Percentiles rank a stretch among this genome's conserved stretches.
Evolutionary conservation across 2,113 vertebrate genomes (phyloP).

Genomic region (Chaetodon auriga): DNA sequence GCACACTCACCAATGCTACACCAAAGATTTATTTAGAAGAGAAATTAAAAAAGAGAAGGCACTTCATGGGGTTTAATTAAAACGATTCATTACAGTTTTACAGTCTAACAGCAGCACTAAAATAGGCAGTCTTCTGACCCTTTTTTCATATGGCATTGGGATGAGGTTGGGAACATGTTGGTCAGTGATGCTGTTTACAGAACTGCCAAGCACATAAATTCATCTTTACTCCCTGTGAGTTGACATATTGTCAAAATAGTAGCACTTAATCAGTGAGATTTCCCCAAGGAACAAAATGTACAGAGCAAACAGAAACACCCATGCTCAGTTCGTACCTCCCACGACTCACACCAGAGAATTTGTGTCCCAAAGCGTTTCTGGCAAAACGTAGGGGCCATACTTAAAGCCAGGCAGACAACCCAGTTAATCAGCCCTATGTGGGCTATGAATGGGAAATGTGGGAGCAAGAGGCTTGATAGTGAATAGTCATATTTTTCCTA

Average conservation of each 20-base stretch:
- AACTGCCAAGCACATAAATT: conserved; percentile 74
- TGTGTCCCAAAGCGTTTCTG: conserved; percentile 67
- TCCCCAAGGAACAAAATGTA: conserved; percentile 77
- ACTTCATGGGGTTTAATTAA: conserved; percentile 51
- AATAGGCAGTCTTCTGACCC: conserved; percentile 52
- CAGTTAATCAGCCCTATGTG: conserved; percentile 29
- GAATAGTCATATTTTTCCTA: background rate
- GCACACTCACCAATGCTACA: conserved; percentile 35
- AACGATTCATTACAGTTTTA: conserved; percentile 62
- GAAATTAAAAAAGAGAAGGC: conserved; percentile 12
- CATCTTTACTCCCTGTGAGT: conserved; percentile 71
- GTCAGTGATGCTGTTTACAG: conserved; percentile 76
- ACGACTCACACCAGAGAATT: conserved; percentile 62
- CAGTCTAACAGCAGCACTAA: conserved; percentile 63
- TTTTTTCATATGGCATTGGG: conserved; percentile 53
- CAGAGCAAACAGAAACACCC: conserved; percentile 75
- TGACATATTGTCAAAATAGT: conserved; percentile 80
- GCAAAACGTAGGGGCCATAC: conserved; percentile 56
- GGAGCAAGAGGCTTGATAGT: background rate
- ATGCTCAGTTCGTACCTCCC: conserved; percentile 64
- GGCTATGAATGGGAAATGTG: conserved; percentile 7
- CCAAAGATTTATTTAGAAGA: conserved; percentile 46
- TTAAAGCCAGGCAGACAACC: conserved; percentile 40
- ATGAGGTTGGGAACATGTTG: conserved; percentile 74
- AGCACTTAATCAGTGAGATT: conserved; percentile 77